phyloP scores from a whole-genome alignment of 1,140 invertebrate genomes.

The Lanistes nyassanus region DNA sequence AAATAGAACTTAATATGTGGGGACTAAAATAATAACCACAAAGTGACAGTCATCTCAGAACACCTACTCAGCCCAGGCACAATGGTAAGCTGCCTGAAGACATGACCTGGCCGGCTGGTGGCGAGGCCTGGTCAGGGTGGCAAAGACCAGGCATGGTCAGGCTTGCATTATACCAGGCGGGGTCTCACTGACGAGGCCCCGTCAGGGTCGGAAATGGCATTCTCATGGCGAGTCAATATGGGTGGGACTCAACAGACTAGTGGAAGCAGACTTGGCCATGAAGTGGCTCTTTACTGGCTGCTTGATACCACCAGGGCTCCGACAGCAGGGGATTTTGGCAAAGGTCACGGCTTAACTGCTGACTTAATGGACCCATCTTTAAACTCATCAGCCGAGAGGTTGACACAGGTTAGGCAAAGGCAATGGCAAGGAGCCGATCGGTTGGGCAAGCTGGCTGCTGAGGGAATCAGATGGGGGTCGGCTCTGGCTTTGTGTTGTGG shows the following conservation, averaged over 20 bases:
- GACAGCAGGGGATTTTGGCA: conserved; percentile 9
- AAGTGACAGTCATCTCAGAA: conserved; percentile 15
- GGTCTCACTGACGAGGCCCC: conserved; percentile 10
- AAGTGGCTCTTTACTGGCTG: background rate
- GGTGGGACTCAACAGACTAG: conserved; percentile 12
- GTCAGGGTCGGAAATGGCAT: conserved; percentile 7
- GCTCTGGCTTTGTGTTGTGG: conserved; percentile 26
- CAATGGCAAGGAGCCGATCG: conserved; percentile 15
- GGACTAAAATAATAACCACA: too few relatives aligned
- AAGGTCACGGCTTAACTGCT: conserved; percentile 29
- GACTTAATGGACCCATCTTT: conserved; percentile 25
- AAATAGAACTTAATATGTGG: too few relatives aligned
- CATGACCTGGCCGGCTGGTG: conserved; percentile 19
- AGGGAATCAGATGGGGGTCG: conserved; percentile 17
- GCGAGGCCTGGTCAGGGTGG: conserved; percentile 21
- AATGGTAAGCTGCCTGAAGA: conserved; percentile 12
- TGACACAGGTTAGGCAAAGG: conserved; percentile 4
- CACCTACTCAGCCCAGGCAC: conserved; percentile 19
- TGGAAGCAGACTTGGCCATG: conserved; percentile 2
- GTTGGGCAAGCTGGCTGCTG: conserved; percentile 13
- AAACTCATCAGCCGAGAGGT: conserved; percentile 5
- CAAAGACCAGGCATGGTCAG: conserved; percentile 7
- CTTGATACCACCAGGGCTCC: background rate
- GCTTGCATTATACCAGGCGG: conserved; percentile 10
- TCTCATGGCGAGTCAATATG: conserved; percentile 20